A percentile compares a stretch with the other conserved stretches of the same genome.
These are phyloP conservation scores for Candoia aspera DNA, from an alignment of 2,113 vertebrate genomes.

Conservation along the genomic window DNA sequence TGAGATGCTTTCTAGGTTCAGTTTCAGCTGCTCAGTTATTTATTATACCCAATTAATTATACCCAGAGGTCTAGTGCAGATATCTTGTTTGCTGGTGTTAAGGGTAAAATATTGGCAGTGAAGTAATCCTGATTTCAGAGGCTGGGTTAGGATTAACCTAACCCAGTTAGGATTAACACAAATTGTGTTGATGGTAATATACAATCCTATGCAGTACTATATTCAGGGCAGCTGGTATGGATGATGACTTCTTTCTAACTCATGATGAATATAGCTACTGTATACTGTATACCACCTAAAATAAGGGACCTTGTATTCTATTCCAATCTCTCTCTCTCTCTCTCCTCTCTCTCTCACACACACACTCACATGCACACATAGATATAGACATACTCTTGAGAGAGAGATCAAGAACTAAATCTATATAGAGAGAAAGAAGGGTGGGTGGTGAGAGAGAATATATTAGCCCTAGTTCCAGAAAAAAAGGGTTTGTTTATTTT, in stretches of 20 bases:
- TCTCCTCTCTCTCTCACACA: too few species aligned
- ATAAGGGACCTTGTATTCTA: not conserved
- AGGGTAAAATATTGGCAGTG: not conserved
- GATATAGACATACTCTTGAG: too few species aligned
- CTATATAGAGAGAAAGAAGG: not conserved
- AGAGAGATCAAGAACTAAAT: not conserved
- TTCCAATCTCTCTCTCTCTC: not conserved
- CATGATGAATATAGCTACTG: not conserved
- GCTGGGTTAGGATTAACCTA: not conserved
- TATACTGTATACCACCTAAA: not conserved
- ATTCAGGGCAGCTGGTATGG: not conserved
- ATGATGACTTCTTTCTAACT: not conserved
- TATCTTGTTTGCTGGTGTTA: not conserved
- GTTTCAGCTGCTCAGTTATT: not conserved
- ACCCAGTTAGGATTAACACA: not conserved
- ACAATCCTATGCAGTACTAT: not conserved
- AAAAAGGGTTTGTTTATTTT: constrained; percentile 24
- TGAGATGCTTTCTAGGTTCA: not conserved
- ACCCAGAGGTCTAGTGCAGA: not conserved
- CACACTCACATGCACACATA: too few species aligned
- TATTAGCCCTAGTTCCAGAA: not conserved
- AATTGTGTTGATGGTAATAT: not conserved
- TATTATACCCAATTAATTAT: not conserved
- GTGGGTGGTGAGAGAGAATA: not conserved
- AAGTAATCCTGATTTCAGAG: not conserved